These are phyloP conservation scores for Timema cristinae DNA, from an alignment of 2,888 invertebrate genomes.

Conservation along the genomic window DNA sequence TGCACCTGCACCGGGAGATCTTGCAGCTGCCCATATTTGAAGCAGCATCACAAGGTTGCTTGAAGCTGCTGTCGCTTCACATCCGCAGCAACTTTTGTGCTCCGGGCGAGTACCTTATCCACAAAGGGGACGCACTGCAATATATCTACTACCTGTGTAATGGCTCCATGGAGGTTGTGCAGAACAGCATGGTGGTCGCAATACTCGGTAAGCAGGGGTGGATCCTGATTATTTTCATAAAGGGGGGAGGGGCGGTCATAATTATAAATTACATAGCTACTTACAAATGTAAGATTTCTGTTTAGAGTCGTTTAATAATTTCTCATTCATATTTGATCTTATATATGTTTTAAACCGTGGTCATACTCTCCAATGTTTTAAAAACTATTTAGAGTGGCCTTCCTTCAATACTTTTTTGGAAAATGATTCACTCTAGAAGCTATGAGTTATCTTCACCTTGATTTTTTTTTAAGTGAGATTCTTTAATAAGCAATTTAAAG, in stretches of 20 bases:
- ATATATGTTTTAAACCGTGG: too few relatives aligned
- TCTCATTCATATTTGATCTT: too few relatives aligned
- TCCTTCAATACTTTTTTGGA: too few relatives aligned
- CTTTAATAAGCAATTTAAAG: too few relatives aligned
- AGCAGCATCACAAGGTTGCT: constrained; percentile 89
- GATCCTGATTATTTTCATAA: neutral
- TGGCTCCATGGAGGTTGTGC: constrained; percentile 96
- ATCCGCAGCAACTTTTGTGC: constrained; percentile 94
- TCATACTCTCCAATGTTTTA: too few relatives aligned
- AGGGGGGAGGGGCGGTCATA: too few relatives aligned
- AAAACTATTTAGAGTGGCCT: too few relatives aligned
- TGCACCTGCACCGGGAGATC: constrained; percentile 93
- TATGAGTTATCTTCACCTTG: neutral
- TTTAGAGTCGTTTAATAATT: too few relatives aligned
- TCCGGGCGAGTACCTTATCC: constrained; percentile 90
- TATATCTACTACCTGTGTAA: constrained; percentile 95
- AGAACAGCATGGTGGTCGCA: constrained; percentile 94
- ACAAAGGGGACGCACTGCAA: constrained; percentile 89
- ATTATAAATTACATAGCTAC: too few relatives aligned
- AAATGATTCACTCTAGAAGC: neutral
- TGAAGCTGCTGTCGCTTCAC: constrained; percentile 86
- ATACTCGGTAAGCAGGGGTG: constrained; percentile 72
- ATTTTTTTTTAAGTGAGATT: neutral
- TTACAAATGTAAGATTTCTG: neutral
- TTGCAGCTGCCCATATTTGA: constrained; percentile 92